These are phyloP conservation scores for Passer montanus DNA, from an alignment of 2,113 vertebrate genomes.

Conservation along the genomic window DNA sequence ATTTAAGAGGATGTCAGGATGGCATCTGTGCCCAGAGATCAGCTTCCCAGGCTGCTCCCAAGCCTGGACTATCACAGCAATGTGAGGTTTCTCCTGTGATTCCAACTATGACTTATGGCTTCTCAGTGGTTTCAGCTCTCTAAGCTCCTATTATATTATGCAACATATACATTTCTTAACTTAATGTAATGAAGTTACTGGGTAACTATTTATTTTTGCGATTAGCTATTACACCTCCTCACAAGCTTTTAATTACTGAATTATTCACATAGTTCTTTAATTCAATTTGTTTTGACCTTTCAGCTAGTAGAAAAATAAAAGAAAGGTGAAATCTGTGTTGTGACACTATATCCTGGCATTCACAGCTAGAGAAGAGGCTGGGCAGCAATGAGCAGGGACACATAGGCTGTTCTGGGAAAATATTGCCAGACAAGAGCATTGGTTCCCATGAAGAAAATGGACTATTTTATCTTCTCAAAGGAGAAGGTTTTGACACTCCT, in stretches of 20 bases:
- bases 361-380: not conserved
- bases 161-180: not conserved
- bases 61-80: not conserved
- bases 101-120: not conserved
- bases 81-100: not conserved
- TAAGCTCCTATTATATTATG: not conserved
- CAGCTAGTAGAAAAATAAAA: not conserved
- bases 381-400: not conserved
- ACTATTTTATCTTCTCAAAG: not conserved
- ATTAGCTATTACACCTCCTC: not conserved
- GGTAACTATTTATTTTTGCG: constrained; percentile 6
- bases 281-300: constrained; percentile 22
- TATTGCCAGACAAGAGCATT: not conserved
- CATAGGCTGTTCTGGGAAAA: not conserved
- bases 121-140: not conserved
- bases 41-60: not conserved
- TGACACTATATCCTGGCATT: not conserved
- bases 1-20: not conserved
- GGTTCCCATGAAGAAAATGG: not conserved
- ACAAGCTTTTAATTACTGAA: constrained; percentile 17
- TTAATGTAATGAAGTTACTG: not conserved
- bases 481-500: not conserved
- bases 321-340: not conserved
- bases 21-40: not conserved
- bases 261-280: not conserved